Evolutionary conservation across 1,140 invertebrate genomes (phyloP).

Genomic region (Drosophila insularis): DNA sequence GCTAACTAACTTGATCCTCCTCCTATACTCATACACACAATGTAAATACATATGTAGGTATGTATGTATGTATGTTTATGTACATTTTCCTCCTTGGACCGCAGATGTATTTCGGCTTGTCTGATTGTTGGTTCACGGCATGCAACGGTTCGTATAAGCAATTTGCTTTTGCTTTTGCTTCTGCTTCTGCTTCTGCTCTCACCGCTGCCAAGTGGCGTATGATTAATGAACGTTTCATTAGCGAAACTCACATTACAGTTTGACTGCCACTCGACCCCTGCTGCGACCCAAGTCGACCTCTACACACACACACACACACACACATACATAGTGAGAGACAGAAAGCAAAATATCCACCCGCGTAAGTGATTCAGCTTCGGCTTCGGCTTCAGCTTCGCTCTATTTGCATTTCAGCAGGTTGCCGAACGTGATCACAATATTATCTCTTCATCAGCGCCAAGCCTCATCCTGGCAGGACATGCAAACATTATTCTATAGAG

Average conservation of each 20-base stretch:
- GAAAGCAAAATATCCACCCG: neutral
- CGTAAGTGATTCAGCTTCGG: constrained; percentile 5
- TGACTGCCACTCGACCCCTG: constrained; percentile 22
- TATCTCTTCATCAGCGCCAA: constrained; percentile 72
- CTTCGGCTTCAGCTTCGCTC: constrained; percentile 5
- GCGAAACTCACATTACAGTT: constrained; percentile 61
- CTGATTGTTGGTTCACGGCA: constrained; percentile 4
- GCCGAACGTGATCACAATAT: constrained; percentile 81
- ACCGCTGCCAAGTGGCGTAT: constrained; percentile 56
- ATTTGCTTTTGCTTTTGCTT: constrained; percentile 21
- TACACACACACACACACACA: neutral
- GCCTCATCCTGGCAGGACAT: constrained; percentile 33
- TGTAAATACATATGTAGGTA: no score
- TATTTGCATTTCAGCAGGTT: constrained; percentile 80
- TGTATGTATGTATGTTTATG: neutral
- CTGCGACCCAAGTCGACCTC: neutral
- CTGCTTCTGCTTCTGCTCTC: neutral
- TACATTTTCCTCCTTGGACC: constrained; percentile 9
- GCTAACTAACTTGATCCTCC: constrained; percentile 45
- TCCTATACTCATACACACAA: neutral
- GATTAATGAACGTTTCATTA: constrained; percentile 80
- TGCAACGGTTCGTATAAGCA: constrained; percentile 44
- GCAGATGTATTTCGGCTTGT: constrained; percentile 30
- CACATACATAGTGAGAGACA: neutral
- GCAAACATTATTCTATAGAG: constrained; percentile 34